These are phyloP conservation scores for Arizona elegans DNA, from an alignment of 2,113 vertebrate genomes.

Conservation along the genomic window DNA sequence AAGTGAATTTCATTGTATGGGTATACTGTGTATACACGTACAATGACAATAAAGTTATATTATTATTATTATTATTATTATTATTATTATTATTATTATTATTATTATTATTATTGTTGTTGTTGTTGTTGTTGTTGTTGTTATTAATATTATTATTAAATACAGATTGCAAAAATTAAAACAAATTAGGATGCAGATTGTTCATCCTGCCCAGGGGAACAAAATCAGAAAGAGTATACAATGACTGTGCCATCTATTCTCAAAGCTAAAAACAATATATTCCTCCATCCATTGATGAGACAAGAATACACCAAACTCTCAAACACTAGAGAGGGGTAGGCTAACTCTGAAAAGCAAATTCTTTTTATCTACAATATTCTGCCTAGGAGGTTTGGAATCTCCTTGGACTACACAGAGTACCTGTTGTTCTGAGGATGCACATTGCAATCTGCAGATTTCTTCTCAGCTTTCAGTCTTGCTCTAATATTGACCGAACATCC, in stretches of 20 bases:
- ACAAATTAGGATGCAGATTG: no score
- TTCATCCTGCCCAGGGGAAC: neutral
- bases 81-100: neutral
- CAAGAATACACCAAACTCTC: neutral
- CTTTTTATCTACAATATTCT: neutral
- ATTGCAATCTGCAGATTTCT: neutral
- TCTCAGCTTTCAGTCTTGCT: neutral
- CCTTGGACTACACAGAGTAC: neutral
- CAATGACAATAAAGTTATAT: no score
- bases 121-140: no score
- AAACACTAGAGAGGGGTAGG: neutral
- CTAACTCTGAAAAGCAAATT: neutral
- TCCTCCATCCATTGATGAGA: neutral
- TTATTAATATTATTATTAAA: neutral
- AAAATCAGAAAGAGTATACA: neutral
- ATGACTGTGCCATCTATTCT: neutral
- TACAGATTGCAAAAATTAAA: neutral
- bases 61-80: no score
- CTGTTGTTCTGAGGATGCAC: neutral
- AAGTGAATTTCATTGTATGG: no score
- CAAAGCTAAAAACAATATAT: neutral
- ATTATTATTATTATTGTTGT: no score
- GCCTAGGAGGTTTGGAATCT: neutral
- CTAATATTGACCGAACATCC: neutral
- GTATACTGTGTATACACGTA: no score